These are phyloP conservation scores for Bombus soroeensis DNA, from an alignment of 1,140 invertebrate species.

Conservation along the genomic window DNA sequence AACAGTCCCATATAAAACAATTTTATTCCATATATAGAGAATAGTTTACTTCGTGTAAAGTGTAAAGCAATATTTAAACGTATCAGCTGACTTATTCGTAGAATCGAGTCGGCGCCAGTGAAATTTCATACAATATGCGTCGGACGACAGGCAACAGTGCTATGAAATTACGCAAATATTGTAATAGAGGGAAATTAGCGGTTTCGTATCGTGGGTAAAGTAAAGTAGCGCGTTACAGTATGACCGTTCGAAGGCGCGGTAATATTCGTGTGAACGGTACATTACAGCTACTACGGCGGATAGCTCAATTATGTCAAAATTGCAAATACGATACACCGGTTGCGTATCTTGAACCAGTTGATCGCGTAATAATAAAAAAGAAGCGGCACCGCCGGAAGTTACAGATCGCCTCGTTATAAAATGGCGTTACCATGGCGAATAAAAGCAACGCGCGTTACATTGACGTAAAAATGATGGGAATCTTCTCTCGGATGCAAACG, in stretches of 20 bases:
- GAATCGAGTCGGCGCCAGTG: too few relatives aligned
- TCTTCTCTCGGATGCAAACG: background rate
- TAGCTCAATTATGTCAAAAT: constrained; percentile 26
- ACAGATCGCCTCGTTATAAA: background rate
- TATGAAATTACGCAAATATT: too few relatives aligned
- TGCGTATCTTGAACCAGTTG: constrained; percentile 2
- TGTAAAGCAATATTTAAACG: too few relatives aligned
- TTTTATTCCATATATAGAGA: background rate
- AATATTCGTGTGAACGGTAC: constrained; percentile 32
- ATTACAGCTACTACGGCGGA: background rate
- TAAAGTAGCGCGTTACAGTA: constrained; percentile 1
- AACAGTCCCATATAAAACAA: background rate
- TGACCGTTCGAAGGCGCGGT: background rate
- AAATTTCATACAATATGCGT: too few relatives aligned
- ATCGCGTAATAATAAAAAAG: background rate
- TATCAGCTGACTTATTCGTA: too few relatives aligned
- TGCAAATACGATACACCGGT: constrained; percentile 1
- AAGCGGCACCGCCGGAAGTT: background rate
- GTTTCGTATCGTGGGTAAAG: background rate
- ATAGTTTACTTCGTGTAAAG: too few relatives aligned
- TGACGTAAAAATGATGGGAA: constrained; percentile 2
- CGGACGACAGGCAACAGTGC: too few relatives aligned
- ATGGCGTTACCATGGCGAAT: background rate
- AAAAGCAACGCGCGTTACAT: background rate
- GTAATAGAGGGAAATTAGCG: constrained; percentile 7